These are phyloP conservation scores for Cirrhinus molitorella DNA, from an alignment of 2,797 vertebrate species.

Conservation along the genomic window DNA sequence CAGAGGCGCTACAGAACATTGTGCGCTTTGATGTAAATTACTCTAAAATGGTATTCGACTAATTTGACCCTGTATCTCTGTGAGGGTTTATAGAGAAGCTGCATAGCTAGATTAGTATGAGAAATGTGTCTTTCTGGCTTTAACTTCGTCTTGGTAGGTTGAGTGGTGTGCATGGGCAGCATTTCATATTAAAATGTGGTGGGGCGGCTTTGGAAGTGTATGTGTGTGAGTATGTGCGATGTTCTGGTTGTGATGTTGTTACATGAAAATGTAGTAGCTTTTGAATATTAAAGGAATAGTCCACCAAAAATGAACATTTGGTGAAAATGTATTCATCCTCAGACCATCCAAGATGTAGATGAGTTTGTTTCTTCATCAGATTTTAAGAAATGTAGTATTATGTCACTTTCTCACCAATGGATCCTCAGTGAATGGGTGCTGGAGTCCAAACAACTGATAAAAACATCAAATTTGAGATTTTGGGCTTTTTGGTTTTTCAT, in stretches of 20 bases:
- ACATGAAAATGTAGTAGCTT: neutral
- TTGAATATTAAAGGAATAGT: neutral
- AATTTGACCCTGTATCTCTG: conserved; percentile 5
- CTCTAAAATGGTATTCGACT: conserved; percentile 27
- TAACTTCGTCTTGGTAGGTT: neutral
- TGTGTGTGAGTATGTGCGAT: neutral
- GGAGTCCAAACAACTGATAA: neutral
- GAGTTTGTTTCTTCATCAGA: neutral
- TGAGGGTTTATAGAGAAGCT: neutral
- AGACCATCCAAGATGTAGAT: neutral
- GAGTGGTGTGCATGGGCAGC: neutral
- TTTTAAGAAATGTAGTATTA: neutral
- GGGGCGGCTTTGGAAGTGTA: neutral
- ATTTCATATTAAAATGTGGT: neutral
- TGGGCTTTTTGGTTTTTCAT: no score
- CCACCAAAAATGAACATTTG: neutral
- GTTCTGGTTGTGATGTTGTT: neutral
- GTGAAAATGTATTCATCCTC: neutral
- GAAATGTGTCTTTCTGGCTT: neutral
- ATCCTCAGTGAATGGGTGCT: neutral
- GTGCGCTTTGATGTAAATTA: conserved; percentile 51
- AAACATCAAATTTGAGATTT: no score
- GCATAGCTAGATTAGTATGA: neutral
- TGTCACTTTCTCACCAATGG: neutral
- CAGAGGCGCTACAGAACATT: conserved; percentile 1